Evolutionary conservation across 30 jellyfish, hydroid and myxozoan species (phyloP).

Genomic region (Turritopsis dohrnii): DNA sequence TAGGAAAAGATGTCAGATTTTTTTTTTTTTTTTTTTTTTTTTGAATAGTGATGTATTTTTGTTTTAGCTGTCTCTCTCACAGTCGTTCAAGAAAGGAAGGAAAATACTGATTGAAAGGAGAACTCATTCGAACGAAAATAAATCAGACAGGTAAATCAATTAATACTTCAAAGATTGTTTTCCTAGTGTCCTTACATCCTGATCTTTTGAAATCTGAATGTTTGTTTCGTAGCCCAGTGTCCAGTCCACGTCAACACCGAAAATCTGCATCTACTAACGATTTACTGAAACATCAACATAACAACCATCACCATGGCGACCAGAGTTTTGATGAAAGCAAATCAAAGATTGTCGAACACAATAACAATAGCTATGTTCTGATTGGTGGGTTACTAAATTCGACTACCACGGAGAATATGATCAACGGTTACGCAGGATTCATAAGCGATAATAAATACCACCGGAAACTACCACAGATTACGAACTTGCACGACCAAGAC

Average conservation of each 20-base stretch:
- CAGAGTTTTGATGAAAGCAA: not conserved
- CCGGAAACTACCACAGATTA: slow-evolving; percentile 13
- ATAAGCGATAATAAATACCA: slow-evolving; percentile 21
- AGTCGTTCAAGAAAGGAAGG: slow-evolving; percentile 5
- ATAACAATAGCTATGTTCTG: not conserved
- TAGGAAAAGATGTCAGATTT: no score
- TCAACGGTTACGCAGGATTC: slow-evolving; percentile 30
- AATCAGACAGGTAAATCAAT: slow-evolving; percentile 1
- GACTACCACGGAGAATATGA: slow-evolving; percentile 13
- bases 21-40: no score
- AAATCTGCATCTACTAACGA: not conserved
- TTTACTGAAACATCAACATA: not conserved
- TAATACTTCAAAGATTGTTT: no score
- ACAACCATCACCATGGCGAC: not conserved
- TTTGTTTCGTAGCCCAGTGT: not conserved
- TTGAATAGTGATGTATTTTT: not conserved
- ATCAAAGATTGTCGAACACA: not conserved
- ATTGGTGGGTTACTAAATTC: not conserved
- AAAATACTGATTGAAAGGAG: not conserved
- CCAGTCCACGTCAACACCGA: not conserved
- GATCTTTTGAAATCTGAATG: not conserved
- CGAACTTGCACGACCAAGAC: not conserved
- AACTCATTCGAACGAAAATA: not conserved
- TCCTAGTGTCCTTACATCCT: no score
- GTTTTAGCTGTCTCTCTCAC: not conserved